Conservation (phyloP, 1,140 invertebrate species). For the Drepana arcuata region DNA sequence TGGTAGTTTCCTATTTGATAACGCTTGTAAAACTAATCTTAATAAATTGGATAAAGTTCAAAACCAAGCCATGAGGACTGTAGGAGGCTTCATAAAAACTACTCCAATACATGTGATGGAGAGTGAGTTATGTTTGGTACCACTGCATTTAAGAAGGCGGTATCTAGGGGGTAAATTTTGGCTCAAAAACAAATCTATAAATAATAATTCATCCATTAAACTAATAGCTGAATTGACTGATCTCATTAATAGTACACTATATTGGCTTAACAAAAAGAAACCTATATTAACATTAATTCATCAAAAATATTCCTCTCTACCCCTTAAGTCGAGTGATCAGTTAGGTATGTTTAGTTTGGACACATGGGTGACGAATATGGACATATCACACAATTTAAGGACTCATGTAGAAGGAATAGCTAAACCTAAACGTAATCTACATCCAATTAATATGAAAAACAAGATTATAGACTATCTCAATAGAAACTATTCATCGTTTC, state of each 20-base stretch:
- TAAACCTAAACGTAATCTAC: conserved; percentile 1
- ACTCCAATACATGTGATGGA: conserved; percentile 14
- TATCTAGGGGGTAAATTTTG: conserved; percentile 14
- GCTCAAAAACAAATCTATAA: too few relatives aligned
- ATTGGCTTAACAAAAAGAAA: too few relatives aligned
- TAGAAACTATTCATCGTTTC: not conserved
- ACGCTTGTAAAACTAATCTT: conserved; percentile 2
- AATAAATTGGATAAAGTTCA: conserved; percentile 9
- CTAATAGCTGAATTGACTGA: too few relatives aligned
- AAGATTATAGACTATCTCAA: not conserved
- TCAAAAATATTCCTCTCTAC: too few relatives aligned
- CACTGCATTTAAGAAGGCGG: conserved; percentile 9
- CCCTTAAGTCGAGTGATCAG: not conserved
- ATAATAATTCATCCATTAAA: too few relatives aligned
- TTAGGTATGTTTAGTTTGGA: conserved; percentile 4
- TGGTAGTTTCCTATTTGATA: conserved; percentile 11
- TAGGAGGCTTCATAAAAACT: conserved; percentile 2
- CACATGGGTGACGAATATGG: conserved; percentile 6
- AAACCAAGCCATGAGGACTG: conserved; percentile 2
- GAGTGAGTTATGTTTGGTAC: conserved; percentile 9
- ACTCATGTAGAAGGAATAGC: not conserved
- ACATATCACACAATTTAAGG: not conserved
- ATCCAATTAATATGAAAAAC: not conserved
- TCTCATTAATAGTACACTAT: too few relatives aligned
- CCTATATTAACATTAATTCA: conserved; percentile 4